phyloP scores from a whole-genome alignment of 1,140 invertebrate species.

The Oncopodura yosiiana region DNA sequence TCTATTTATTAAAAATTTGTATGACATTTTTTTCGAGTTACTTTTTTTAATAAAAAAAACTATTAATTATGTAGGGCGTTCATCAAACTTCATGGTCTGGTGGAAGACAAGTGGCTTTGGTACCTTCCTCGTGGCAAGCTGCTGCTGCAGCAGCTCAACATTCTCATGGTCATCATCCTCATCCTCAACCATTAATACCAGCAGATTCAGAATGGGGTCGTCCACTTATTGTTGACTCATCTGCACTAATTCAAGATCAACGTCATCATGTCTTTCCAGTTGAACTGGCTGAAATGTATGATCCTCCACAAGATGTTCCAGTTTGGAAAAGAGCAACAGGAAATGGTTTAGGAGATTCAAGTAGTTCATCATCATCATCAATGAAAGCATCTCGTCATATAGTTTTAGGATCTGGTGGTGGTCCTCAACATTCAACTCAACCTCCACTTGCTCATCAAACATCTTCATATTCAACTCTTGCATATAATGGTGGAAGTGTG shows the following conservation, averaged over 20 bases:
- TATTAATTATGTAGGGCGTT: constrained; percentile 49
- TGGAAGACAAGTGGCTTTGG: constrained; percentile 62
- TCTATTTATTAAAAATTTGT: not conserved
- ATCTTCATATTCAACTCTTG: constrained; percentile 29
- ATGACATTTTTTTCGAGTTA: not conserved
- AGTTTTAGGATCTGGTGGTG: constrained; percentile 24
- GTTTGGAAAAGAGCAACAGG: constrained; percentile 37
- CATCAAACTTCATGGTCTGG: constrained; percentile 71
- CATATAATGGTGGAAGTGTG: constrained; percentile 16
- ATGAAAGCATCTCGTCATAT: constrained; percentile 33
- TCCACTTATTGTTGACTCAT: constrained; percentile 68
- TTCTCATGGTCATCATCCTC: constrained; percentile 38
- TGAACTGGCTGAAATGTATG: constrained; percentile 49
- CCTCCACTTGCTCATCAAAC: constrained; percentile 34
- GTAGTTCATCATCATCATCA: not conserved
- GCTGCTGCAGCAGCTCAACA: constrained; percentile 55
- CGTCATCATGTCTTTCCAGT: constrained; percentile 52
- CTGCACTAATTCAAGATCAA: constrained; percentile 53
- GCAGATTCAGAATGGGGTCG: constrained; percentile 64
- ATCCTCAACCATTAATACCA: constrained; percentile 52
- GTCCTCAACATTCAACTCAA: constrained; percentile 28
- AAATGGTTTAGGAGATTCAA: constrained; percentile 13
- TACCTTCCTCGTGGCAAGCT: constrained; percentile 81
- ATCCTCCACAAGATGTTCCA: constrained; percentile 45
- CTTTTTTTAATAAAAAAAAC: constrained; percentile 2